phyloP scores from a whole-genome alignment of 2,888 invertebrate genomes.

The Enchytraeus crypticus region DNA sequence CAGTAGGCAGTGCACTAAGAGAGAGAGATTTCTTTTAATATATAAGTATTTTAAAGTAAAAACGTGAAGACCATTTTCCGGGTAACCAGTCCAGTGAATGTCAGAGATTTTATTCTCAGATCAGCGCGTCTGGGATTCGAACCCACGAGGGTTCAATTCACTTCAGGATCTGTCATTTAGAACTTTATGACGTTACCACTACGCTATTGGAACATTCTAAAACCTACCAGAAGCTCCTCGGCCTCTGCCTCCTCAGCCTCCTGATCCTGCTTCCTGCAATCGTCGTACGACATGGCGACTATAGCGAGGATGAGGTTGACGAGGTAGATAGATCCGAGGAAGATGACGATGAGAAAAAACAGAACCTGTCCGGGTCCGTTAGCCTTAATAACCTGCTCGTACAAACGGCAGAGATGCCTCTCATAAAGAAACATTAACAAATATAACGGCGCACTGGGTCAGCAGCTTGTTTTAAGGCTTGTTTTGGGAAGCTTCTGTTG shows the following conservation, averaged over 20 bases:
- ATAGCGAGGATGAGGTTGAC: slow-evolving; percentile 98
- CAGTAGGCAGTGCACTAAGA: too few species aligned
- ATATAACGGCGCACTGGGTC: too few species aligned
- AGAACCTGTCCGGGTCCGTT: slow-evolving; percentile 95
- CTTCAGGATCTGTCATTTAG: too few species aligned
- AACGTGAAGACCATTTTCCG: too few species aligned
- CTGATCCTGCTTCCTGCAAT: slow-evolving; percentile 62
- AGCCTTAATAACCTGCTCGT: slow-evolving; percentile 73
- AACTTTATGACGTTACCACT: too few species aligned
- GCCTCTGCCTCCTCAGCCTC: slow-evolving; percentile 54
- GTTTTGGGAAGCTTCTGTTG: too few species aligned
- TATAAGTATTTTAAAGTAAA: too few species aligned
- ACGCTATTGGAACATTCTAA: not conserved
- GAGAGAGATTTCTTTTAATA: too few species aligned
- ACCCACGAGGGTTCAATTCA: too few species aligned
- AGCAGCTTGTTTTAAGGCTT: not conserved
- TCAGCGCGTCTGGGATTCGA: too few species aligned
- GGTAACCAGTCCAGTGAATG: too few species aligned
- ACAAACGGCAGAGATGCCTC: not conserved
- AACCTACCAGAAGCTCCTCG: slow-evolving; percentile 11
- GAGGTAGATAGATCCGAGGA: slow-evolving; percentile 96
- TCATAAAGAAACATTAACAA: not conserved
- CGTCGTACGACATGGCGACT: slow-evolving; percentile 98
- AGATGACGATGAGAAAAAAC: slow-evolving; percentile 97
- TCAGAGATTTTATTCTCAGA: too few species aligned